These are phyloP conservation scores for Papilio helenus DNA, from an alignment of 1,140 invertebrate genomes.

Conservation along the genomic window DNA sequence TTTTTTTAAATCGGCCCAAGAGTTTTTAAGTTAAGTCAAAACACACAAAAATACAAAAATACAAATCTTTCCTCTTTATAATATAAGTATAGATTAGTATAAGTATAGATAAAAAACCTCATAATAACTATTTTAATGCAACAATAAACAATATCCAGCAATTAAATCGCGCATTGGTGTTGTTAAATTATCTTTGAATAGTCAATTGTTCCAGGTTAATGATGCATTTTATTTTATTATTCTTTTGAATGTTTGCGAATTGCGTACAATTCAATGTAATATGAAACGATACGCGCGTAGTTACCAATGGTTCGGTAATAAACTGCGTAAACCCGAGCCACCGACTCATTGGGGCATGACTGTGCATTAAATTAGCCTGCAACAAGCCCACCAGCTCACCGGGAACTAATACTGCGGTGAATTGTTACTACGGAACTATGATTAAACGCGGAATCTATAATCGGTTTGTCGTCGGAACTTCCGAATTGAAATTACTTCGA, in stretches of 20 bases:
- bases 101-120: neutral
- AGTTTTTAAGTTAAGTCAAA: no score
- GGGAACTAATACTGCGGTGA: constrained; percentile 29
- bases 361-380: constrained; percentile 56
- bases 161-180: neutral
- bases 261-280: constrained; percentile 15
- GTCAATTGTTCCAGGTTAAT: constrained; percentile 12
- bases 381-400: constrained; percentile 38
- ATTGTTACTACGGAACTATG: constrained; percentile 22
- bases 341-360: constrained; percentile 50
- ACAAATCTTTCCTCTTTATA: no score
- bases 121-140: neutral
- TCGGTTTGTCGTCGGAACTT: constrained; percentile 15
- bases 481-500: constrained; percentile 16
- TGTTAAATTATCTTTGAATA: constrained; percentile 28
- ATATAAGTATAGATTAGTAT: no score
- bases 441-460: constrained; percentile 32
- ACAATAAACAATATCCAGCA: neutral
- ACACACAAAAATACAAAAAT: no score
- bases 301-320: constrained; percentile 31
- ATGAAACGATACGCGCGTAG: constrained; percentile 19
- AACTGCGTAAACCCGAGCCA: constrained; percentile 46
- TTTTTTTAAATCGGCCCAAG: no score
- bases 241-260: constrained; percentile 21
- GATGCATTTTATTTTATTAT: constrained; percentile 20